Evolutionary conservation across 2,113 vertebrate genomes (phyloP).

Genomic region (Brachyistius frenatus): DNA sequence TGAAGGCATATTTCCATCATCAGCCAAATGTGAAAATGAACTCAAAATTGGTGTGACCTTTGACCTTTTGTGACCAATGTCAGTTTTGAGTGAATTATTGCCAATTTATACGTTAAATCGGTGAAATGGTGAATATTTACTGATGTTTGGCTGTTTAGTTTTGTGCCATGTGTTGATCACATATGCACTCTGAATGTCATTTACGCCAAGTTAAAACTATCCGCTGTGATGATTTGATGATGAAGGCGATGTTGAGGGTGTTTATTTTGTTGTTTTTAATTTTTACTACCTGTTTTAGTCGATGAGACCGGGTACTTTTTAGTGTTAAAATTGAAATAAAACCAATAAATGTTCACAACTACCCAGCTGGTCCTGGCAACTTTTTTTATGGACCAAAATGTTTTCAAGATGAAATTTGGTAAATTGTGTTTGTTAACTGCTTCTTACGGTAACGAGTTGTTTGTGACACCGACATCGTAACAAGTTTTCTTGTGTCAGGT

Average conservation of each 20-base stretch:
- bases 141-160: constrained; percentile 9
- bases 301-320: constrained; percentile 57
- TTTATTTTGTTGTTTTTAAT: constrained; percentile 13
- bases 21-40: neutral
- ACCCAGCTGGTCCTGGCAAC: neutral
- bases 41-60: constrained; percentile 19
- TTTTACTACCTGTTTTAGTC: constrained; percentile 61
- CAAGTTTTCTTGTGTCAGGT: too few relatives aligned
- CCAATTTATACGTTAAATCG: neutral
- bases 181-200: constrained; percentile 46
- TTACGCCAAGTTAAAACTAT: constrained; percentile 24
- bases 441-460: too few relatives aligned
- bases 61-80: constrained; percentile 30
- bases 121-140: neutral
- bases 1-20: neutral
- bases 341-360: constrained; percentile 73
- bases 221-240: constrained; percentile 30
- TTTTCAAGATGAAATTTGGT: too few relatives aligned
- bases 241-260: constrained; percentile 35
- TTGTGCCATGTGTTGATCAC: constrained; percentile 18
- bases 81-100: constrained; percentile 25
- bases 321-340: constrained; percentile 62
- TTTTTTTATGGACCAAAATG: neutral
- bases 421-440: too few relatives aligned
- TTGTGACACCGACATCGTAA: too few relatives aligned